Percentiles rank a stretch among this genome's conserved stretches.
phyloP scores from a whole-genome alignment of 2,113 vertebrate species.

The Epinephelus fuscoguttatus region DNA sequence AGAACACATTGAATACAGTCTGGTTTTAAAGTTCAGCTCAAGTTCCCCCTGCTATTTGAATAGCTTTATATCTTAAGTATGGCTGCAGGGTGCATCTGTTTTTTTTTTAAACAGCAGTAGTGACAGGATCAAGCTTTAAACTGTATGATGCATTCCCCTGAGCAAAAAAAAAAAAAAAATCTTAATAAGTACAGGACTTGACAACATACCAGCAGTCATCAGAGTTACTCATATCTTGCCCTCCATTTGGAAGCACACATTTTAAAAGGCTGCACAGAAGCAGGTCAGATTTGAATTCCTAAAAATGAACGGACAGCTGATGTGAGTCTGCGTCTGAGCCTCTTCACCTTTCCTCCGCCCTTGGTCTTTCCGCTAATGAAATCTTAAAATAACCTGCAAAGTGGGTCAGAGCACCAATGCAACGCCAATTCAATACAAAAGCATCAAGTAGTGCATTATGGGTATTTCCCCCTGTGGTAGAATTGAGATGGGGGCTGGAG shows the following conservation, averaged over 20 bases:
- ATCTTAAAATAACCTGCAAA: constrained; percentile 81
- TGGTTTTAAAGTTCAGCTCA: not conserved
- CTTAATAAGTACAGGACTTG: not conserved
- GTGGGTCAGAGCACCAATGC: constrained; percentile 74
- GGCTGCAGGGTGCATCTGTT: not conserved
- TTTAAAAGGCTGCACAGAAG: not conserved
- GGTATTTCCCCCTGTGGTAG: constrained; percentile 68
- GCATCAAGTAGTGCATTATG: constrained; percentile 71
- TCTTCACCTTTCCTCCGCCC: constrained; percentile 56
- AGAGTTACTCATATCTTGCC: not conserved
- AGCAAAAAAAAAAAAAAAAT: constrained; percentile 13
- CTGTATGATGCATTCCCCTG: not conserved
- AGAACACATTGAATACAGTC: not conserved
- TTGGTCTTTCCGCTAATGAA: constrained; percentile 62
- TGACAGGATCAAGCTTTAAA: not conserved
- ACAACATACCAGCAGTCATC: not conserved
- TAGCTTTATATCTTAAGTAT: not conserved
- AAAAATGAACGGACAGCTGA: constrained; percentile 12
- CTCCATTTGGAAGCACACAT: not conserved
- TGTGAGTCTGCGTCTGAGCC: constrained; percentile 11
- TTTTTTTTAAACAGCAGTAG: not conserved
- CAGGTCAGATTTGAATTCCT: not conserved
- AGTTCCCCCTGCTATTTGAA: not conserved
- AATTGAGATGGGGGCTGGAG: constrained; percentile 53
- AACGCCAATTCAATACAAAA: constrained; percentile 48